Base-by-base conservation (phyloP, 1,140 invertebrate genomes). In the Hyposmocoma kahamanoa region DNA sequence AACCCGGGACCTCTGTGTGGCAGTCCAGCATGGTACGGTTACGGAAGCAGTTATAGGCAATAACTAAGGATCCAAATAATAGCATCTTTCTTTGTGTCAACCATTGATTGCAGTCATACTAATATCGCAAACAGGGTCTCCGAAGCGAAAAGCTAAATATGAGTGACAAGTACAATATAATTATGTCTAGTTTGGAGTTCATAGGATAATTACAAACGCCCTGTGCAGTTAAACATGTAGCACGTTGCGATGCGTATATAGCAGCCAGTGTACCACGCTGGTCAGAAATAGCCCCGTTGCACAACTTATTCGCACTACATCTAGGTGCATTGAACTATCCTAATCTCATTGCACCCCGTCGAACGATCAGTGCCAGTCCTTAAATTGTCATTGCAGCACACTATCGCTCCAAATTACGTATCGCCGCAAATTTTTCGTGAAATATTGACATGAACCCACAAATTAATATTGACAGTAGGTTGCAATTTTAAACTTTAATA, bases 291-390 rank as follows among this genome's bases (percentile, higher is more conserved):
- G 69, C 63, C 53, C 39, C 64, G 52, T 83, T 83, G 74, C 82
- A 77, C 82, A 83, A 85, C 72, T 65, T 63, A 83, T 85, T 83
- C 58, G 82, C 78, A 82, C 70, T 76, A 63, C 75, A 83, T 71
- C 71, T 73, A 66, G 49, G 79, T 71, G 75, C 81, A 78, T 76
- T 85, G 81, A 85, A 83, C 79, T 72, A 59, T 72, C 72, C 71
- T 75, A 75, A 80, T 75, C 67, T 59, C 52, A 64, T 44, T 50
- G 55, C 59, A 69, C 47, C 65, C 59, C 61, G 67, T 47, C 59
- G 60, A 64, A 63, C 72, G 73, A 64, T 75, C 80, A 81, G 80
- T 82, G 56, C 59, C 56, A 57, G 60, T 56, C 53, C 65, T 80
- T 73, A 76, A 72, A 81, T 74, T 72, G 67, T 67, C 65, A 72